Evolutionary conservation across 2,113 vertebrate genomes (phyloP).

Genomic region (Coturnix japonica): DNA sequence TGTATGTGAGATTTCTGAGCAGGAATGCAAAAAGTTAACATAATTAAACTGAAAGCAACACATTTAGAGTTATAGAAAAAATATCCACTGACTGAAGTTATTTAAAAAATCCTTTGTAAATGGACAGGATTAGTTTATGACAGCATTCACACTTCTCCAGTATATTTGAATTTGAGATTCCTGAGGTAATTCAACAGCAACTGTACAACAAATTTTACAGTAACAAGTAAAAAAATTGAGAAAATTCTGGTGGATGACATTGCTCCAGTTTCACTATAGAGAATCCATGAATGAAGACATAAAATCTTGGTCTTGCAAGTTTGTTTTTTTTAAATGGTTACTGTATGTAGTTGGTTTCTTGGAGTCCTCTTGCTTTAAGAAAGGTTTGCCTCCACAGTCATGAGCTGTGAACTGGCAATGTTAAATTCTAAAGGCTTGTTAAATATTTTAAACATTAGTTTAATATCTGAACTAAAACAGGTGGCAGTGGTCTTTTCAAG

Average conservation of each 20-base stretch:
- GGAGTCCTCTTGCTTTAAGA: accelerated
- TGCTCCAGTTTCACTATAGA: neutral
- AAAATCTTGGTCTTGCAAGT: neutral
- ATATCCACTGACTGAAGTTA: constrained; percentile 6
- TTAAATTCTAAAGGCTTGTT: constrained; percentile 45
- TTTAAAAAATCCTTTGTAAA: constrained; percentile 47
- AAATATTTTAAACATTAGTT: constrained; percentile 38
- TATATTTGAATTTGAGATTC: constrained; percentile 62
- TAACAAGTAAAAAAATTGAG: constrained; percentile 33
- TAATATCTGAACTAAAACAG: constrained; percentile 51
- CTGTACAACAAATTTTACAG: constrained; percentile 24
- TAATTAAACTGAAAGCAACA: constrained; percentile 51
- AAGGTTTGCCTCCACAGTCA: neutral
- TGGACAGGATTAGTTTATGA: constrained; percentile 26
- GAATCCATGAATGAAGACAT: constrained; percentile 15
- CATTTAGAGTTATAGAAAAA: neutral
- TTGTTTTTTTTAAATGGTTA: neutral
- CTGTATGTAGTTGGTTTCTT: neutral
- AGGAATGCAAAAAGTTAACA: constrained; percentile 50
- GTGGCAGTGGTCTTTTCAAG: constrained; percentile 27
- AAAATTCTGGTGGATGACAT: neutral
- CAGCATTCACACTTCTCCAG: constrained; percentile 28
- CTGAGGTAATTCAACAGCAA: constrained; percentile 40
- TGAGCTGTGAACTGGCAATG: neutral
- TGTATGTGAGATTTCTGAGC: constrained; percentile 18